Conservation (phyloP, 2,888 invertebrate genomes). For the Pammene fasciana region DNA sequence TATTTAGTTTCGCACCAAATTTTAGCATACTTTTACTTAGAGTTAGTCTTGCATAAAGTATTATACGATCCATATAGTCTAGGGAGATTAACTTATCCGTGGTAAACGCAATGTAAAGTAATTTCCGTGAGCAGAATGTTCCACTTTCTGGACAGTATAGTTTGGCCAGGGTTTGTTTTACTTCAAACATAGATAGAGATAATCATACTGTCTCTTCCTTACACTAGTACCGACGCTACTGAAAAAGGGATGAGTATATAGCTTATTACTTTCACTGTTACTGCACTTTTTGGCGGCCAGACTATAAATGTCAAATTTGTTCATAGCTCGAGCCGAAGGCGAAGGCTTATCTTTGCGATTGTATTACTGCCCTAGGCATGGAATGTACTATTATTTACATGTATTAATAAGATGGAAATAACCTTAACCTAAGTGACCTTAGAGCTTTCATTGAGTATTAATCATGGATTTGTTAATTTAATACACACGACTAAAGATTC, state of each 20-base stretch:
- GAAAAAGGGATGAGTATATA: too few species aligned
- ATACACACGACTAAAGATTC: background rate
- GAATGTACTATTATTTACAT: slow-evolving; percentile 3
- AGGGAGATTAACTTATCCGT: background rate
- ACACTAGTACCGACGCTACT: too few species aligned
- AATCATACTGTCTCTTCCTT: too few species aligned
- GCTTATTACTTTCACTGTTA: too few species aligned
- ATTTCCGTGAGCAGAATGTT: background rate
- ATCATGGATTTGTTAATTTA: slow-evolving; percentile 8
- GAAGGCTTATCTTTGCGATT: background rate
- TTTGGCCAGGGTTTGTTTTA: background rate
- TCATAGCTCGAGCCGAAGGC: background rate
- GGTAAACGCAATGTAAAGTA: background rate
- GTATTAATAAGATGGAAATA: background rate
- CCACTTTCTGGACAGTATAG: background rate
- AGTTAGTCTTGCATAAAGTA: slow-evolving; percentile 25
- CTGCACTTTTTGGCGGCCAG: too few species aligned
- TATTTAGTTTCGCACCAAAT: slow-evolving; percentile 49
- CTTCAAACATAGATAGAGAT: too few species aligned
- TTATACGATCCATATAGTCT: background rate
- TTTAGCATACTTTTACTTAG: slow-evolving; percentile 44
- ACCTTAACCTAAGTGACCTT: slow-evolving; percentile 17
- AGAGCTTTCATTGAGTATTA: slow-evolving; percentile 6
- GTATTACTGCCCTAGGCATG: background rate
- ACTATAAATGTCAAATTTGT: background rate